Evolutionary conservation across 2,113 vertebrate species (phyloP).

Genomic region (Taurulus bubalis): DNA sequence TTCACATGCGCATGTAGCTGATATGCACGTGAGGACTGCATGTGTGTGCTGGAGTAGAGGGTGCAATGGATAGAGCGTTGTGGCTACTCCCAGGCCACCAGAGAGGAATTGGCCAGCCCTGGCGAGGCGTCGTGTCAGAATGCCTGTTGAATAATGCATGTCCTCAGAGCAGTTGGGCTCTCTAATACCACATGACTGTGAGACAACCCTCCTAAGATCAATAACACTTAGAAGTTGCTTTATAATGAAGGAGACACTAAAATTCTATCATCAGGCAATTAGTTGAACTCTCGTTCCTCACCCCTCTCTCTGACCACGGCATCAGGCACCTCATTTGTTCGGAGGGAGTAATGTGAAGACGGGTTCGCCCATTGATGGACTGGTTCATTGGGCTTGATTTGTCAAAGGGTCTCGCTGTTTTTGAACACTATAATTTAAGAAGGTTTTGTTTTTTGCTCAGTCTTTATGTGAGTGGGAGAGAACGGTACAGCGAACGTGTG

Average conservation of each 20-base stretch:
- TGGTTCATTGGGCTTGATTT: conserved; percentile 66
- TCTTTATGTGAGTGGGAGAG: not conserved
- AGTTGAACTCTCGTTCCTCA: conserved; percentile 75
- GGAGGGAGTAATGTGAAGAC: conserved; percentile 37
- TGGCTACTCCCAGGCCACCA: conserved; percentile 75
- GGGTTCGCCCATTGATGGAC: conserved; percentile 42
- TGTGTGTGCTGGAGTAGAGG: not conserved
- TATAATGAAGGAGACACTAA: conserved; percentile 86
- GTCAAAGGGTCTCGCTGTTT: conserved; percentile 38
- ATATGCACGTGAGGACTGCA: not conserved
- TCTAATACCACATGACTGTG: conserved; percentile 84
- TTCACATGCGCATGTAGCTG: not conserved
- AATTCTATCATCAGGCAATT: conserved; percentile 85
- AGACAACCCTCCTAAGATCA: conserved; percentile 86
- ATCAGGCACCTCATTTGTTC: conserved; percentile 40
- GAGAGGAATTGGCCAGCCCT: conserved; percentile 76
- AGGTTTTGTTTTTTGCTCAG: conserved; percentile 26
- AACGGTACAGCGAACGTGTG: not conserved
- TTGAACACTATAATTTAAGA: conserved; percentile 33
- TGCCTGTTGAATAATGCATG: conserved; percentile 89
- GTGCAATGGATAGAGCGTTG: conserved; percentile 47
- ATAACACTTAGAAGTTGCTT: conserved; percentile 90
- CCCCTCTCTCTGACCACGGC: conserved; percentile 28
- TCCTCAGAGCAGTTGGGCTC: conserved; percentile 82
- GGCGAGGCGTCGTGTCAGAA: conserved; percentile 76